Conservation (phyloP, 2,888 invertebrate genomes). For the Scaptomyza cyrtandrae region DNA sequence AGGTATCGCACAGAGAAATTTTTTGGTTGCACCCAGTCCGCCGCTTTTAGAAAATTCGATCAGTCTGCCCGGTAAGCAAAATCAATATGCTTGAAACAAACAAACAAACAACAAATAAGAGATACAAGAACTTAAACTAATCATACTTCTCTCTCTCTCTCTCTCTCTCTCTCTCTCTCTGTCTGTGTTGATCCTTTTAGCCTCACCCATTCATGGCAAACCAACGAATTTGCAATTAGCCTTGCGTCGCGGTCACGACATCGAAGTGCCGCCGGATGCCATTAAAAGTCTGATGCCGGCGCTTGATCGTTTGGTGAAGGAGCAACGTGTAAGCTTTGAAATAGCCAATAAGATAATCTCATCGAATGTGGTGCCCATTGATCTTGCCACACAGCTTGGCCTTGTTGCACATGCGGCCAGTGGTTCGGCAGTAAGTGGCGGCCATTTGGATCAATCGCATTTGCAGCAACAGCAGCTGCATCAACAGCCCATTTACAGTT, state of each 20-base stretch:
- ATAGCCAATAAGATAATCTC: conserved; percentile 85
- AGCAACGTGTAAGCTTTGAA: conserved; percentile 84
- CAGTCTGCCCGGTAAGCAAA: conserved; percentile 84
- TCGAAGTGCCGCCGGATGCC: conserved; percentile 85
- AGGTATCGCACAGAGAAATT: conserved; percentile 84
- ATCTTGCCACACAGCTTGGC: conserved; percentile 86
- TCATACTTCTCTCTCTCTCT: not conserved
- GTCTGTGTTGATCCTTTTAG: conserved; percentile 79
- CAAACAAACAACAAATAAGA: not conserved
- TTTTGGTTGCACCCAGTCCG: conserved; percentile 84
- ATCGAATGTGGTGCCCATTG: conserved; percentile 85
- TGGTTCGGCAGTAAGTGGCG: conserved; percentile 82
- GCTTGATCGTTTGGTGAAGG: conserved; percentile 84
- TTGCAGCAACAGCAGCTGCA: conserved; percentile 70
- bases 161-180: too few relatives aligned
- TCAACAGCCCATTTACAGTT: conserved; percentile 83
- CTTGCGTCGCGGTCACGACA: conserved; percentile 80
- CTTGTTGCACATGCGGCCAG: conserved; percentile 85
- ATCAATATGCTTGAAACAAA: conserved; percentile 1
- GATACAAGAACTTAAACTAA: not conserved
- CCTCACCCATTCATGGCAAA: conserved; percentile 87
- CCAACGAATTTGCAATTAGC: conserved; percentile 74
- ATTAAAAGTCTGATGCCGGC: conserved; percentile 85
- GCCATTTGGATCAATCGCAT: conserved; percentile 66
- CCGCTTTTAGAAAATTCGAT: conserved; percentile 85